Conservation (phyloP, 1,140 invertebrate genomes). For the Atopsyche davidsoni region DNA sequence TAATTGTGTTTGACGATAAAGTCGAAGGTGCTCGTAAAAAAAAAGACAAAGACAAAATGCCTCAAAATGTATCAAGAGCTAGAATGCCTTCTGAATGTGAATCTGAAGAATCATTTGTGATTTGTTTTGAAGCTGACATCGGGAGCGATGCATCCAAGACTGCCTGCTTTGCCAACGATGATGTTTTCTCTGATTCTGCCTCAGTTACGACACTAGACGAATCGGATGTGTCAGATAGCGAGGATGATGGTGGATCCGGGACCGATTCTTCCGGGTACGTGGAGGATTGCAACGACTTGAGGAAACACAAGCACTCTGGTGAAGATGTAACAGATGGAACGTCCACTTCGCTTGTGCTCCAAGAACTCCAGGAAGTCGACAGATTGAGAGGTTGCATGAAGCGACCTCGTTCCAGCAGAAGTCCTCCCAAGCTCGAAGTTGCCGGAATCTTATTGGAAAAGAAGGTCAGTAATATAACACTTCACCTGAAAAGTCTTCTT, state of each 20-base stretch:
- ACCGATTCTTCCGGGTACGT: constrained; percentile 5
- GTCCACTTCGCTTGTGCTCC: background rate
- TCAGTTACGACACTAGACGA: background rate
- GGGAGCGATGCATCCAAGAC: background rate
- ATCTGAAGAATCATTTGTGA: constrained; percentile 28
- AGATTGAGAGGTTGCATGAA: constrained; percentile 13
- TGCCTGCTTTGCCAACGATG: constrained; percentile 12
- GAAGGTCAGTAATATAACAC: background rate
- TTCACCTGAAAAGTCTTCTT: too few species aligned
- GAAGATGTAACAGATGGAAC: background rate
- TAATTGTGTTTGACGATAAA: constrained; percentile 16
- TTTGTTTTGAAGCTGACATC: constrained; percentile 19
- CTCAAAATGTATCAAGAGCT: background rate
- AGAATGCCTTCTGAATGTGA: constrained; percentile 25
- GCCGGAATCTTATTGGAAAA: background rate
- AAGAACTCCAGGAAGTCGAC: background rate
- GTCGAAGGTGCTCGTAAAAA: background rate
- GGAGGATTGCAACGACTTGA: constrained; percentile 5
- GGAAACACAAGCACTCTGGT: background rate
- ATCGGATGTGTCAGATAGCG: constrained; percentile 9
- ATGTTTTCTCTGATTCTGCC: constrained; percentile 12
- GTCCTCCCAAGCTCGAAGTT: background rate
- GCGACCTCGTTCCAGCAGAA: background rate
- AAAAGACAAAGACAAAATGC: background rate
- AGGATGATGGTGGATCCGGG: constrained; percentile 18